Evolutionary conservation across 30 jellyfish, hydroid and myxozoan genomes (phyloP).

Genomic region (Aurelia sp.): DNA sequence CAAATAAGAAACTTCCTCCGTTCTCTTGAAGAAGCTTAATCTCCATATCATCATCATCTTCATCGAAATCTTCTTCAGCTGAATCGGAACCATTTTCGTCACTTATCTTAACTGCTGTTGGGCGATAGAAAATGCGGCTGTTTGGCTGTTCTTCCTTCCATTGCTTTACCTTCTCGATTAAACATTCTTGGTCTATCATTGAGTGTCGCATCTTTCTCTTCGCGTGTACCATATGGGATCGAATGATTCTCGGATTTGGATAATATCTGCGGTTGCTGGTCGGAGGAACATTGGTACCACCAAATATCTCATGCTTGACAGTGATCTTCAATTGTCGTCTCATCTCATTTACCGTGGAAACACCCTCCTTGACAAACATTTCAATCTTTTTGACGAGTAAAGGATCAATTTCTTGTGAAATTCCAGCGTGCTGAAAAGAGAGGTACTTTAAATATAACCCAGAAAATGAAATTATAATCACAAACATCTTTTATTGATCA

Average conservation of each 20-base stretch:
- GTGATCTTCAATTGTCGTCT: slow-evolving; percentile 6
- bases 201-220: slow-evolving; percentile 5
- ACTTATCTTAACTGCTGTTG: not conserved
- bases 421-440: slow-evolving; percentile 16
- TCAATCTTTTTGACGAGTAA: slow-evolving; percentile 2
- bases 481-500: no score
- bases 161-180: not conserved
- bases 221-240: slow-evolving; percentile 12
- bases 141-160: not conserved
- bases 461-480: no score
- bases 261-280: slow-evolving; percentile 6
- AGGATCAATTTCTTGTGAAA: slow-evolving; percentile 24
- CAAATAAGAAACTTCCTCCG: slow-evolving; percentile 49
- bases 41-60: not conserved
- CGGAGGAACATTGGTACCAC: not conserved
- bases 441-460: no score
- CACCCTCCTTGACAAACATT: slow-evolving; percentile 24
- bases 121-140: not conserved
- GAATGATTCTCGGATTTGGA: slow-evolving; percentile 10
- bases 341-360: slow-evolving; percentile 7
- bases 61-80: not conserved
- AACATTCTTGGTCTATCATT: slow-evolving; percentile 7
- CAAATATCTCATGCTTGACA: slow-evolving; percentile 9
- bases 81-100: not conserved
- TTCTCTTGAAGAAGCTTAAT: not conserved